Evolutionary conservation across 2,797 vertebrate genomes (phyloP).

Genomic region (Triplophysa bombifrons): DNA sequence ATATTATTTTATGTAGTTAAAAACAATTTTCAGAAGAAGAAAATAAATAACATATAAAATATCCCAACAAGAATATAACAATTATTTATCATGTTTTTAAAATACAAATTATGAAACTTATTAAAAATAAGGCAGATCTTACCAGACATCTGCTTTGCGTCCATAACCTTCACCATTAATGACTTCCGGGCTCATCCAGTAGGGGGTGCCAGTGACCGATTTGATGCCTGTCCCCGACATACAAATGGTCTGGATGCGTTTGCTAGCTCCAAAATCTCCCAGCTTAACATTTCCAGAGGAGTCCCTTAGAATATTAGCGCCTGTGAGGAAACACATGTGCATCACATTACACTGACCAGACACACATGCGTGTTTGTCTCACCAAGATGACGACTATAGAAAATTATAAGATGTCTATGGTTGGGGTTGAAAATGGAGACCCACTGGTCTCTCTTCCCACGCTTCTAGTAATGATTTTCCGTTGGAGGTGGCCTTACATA

Average conservation of each 20-base stretch:
- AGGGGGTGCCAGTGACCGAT: conserved; percentile 92
- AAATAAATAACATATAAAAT: not conserved
- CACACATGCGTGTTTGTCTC: not conserved
- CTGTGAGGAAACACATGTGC: conserved; percentile 66
- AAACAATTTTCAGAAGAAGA: too few species aligned
- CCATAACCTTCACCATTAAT: conserved; percentile 93
- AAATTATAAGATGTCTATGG: conserved; percentile 33
- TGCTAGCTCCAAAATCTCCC: conserved; percentile 94
- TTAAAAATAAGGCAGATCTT: conserved; percentile 42
- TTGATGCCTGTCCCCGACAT: conserved; percentile 94
- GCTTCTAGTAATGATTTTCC: conserved; percentile 51
- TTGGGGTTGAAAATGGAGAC: conserved; percentile 22
- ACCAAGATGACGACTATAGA: conserved; percentile 17
- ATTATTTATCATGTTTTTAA: too few species aligned
- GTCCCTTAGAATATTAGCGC: conserved; percentile 92
- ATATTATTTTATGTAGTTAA: too few species aligned
- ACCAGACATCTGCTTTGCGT: conserved; percentile 92
- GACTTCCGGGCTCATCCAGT: conserved; percentile 96
- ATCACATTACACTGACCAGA: conserved; percentile 30
- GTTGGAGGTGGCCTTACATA: conserved; percentile 8
- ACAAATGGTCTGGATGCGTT: conserved; percentile 93
- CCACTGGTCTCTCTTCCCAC: conserved; percentile 42
- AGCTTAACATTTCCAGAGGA: conserved; percentile 92
- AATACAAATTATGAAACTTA: too few species aligned
- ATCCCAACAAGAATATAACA: not conserved